A percentile compares a stretch with the other conserved stretches of the same genome.
phyloP scores from a whole-genome alignment of 1,140 invertebrate species.

The Aradophagus sp. region DNA sequence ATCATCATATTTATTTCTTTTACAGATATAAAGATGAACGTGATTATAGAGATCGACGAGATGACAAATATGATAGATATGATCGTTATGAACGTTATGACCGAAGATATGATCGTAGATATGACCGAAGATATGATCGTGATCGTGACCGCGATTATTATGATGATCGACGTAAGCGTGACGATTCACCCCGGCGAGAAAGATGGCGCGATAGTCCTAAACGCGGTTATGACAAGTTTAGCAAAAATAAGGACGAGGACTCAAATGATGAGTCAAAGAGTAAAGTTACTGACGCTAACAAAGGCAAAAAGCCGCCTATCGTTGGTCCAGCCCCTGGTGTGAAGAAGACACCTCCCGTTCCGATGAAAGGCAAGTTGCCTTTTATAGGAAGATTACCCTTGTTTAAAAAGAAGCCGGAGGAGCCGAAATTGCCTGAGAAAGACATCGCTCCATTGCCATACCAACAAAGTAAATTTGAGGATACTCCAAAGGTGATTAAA shows the following conservation, averaged over 20 bases:
- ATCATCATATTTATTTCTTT: neutral
- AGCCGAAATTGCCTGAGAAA: constrained; percentile 69
- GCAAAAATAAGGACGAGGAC: constrained; percentile 64
- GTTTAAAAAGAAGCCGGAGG: constrained; percentile 79
- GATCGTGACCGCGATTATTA: constrained; percentile 68
- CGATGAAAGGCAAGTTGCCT: constrained; percentile 77
- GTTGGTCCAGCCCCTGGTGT: neutral
- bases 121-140: constrained; percentile 66
- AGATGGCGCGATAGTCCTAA: constrained; percentile 71
- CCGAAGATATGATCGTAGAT: constrained; percentile 65
- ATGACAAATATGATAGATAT: constrained; percentile 66
- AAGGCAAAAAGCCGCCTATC: constrained; percentile 61
- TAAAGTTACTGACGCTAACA: constrained; percentile 67
- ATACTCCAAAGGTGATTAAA: constrained; percentile 66
- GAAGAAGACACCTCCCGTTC: constrained; percentile 60
- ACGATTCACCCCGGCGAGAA: constrained; percentile 70
- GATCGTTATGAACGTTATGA: constrained; percentile 69
- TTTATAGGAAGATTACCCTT: constrained; percentile 82
- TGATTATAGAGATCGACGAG: constrained; percentile 66
- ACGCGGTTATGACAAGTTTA: constrained; percentile 68
- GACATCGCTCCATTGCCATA: constrained; percentile 70
- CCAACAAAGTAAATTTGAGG: constrained; percentile 70
- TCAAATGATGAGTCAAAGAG: constrained; percentile 72
- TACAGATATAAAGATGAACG: constrained; percentile 59
- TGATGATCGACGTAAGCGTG: constrained; percentile 68